Percentiles rank a stretch among this genome's conserved stretches.
phyloP scores from a whole-genome alignment of 2,113 vertebrate genomes.

The Scalopus aquaticus region DNA sequence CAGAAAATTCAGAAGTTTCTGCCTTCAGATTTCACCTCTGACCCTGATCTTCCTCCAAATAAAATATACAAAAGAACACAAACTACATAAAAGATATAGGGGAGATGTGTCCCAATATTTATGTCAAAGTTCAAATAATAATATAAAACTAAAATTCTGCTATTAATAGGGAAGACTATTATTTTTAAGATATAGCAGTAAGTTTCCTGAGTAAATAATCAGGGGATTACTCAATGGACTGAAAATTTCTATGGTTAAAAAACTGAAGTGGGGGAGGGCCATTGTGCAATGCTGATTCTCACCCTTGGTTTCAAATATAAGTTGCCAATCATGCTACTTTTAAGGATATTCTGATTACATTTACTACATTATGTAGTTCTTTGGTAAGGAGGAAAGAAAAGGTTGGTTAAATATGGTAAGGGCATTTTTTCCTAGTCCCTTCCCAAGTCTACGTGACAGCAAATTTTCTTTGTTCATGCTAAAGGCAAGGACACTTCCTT shows the following conservation, averaged over 20 bases:
- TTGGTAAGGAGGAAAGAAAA: background rate
- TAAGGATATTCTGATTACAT: background rate
- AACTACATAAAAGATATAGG: constrained; percentile 77
- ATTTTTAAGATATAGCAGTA: constrained; percentile 73
- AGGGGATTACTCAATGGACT: constrained; percentile 76
- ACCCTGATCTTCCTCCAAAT: constrained; percentile 56
- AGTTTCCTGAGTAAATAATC: constrained; percentile 48
- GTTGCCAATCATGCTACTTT: background rate
- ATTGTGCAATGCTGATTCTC: background rate
- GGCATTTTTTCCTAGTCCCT: background rate
- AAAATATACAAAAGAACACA: constrained; percentile 76
- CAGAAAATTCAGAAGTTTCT: constrained; percentile 79
- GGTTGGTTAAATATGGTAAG: background rate
- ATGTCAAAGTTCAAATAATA: constrained; percentile 79
- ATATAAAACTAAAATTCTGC: constrained; percentile 78
- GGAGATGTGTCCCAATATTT: constrained; percentile 80
- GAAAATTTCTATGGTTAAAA: constrained; percentile 74
- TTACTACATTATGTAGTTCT: background rate
- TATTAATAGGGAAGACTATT: constrained; percentile 72
- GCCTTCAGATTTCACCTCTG: constrained; percentile 79
- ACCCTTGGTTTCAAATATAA: background rate
- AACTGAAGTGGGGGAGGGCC: background rate
- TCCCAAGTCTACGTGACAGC: background rate
- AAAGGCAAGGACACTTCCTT: background rate
- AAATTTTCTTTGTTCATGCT: background rate